Base-by-base conservation (phyloP, 2,113 vertebrate species). In the Poeciliopsis occidentalis region DNA sequence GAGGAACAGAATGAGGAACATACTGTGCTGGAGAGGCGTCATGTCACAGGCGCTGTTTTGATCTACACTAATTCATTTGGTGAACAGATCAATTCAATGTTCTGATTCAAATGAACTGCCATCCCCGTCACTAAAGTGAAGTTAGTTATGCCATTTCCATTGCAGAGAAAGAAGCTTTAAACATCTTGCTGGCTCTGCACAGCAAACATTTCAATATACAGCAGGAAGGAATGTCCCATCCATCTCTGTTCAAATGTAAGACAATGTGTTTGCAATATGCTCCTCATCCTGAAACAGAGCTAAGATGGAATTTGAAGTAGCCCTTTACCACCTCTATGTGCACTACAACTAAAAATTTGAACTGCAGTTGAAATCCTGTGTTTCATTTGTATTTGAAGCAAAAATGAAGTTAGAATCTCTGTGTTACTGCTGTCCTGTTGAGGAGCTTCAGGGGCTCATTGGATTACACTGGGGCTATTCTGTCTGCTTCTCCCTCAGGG, bases 121-220 rank as follows among this genome's bases (percentile, higher is more conserved):
- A 78, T 72, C 29, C 47, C 67, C 51, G 73, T 71, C 29, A 70
- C 13, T 75, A 6, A 27, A 75, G 86, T 71, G 75, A 84, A 86
- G 67, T 85, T 73, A 82, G 72, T 85, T 47, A 13, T 75, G 83
- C 76, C 89, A 93, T 94, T 92, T 93, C 91, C 92, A 93, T 94
- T 91, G 60, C 60, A 81, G 87, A 89, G 87, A 84, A 93, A 93
- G 89, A 94, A 91, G 92, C 93, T 92, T 81, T 29, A 37, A 76
- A 80, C 79, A 71, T 90, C 85, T 88, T 70, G 61, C 66, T 37
- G 68, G 69, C 74, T 87, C 85, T 82, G 76, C 67, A 80, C 44
- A 69, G 69, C 80, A 64, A 15, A 69, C 64, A 73, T 90, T 93
- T 93, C 92, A 92, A 94, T 93, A 84, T 83, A 81, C 80, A 71